Base-by-base conservation (phyloP, 2,888 invertebrate species). In the Altica lythri region DNA sequence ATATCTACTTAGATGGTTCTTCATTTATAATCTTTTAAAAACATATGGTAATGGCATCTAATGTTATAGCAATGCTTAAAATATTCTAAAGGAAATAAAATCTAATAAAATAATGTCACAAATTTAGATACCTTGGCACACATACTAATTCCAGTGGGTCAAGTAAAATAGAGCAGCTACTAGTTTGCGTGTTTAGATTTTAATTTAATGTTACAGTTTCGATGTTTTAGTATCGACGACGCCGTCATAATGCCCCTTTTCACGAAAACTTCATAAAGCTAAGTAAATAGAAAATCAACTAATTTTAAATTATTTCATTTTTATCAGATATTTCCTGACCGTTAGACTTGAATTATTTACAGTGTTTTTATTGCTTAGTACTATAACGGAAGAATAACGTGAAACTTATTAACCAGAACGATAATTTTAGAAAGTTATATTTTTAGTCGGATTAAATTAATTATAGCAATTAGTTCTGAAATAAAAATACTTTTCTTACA, bases 161-260 rank as follows among this genome's bases (percentile, higher is more conserved):
- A 42, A 22, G 13, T 42, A 42, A 42, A 42, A 42, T 42, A 42
- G 42, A 42, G 42, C 42, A 42, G 2, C 25, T 40, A 13, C 9
- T 40, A 9, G 42, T 27, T 45, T 32, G 45, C 45, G 45, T 45
- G 45, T 45, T 45, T 45, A 8, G 32, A 45, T 45, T 45, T 45
- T 45, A 45, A 45, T 45, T 45, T 45, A 45, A 45, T 29, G 45
- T 45, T 45, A 45, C 45, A 45, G 45, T 45, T 45, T 45, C 30
- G 45, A 45, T 29, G 45, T 45, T 45, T 45, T 34, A 30, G 45
- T 32, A 45, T 45, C 32, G 45, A 45, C 18, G 37, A 37, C 14
- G 37, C 37, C 37, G 18, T 37, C 37, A 37, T 13, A 37, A 37
- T 37, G 37, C 17, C 19, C 32, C 17, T 45, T 45, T 30, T 45